A percentile compares a stretch with the other conserved stretches of the same genome.
Conservation (phyloP, 1,140 invertebrate genomes). For the Ephestia elutella region DNA sequence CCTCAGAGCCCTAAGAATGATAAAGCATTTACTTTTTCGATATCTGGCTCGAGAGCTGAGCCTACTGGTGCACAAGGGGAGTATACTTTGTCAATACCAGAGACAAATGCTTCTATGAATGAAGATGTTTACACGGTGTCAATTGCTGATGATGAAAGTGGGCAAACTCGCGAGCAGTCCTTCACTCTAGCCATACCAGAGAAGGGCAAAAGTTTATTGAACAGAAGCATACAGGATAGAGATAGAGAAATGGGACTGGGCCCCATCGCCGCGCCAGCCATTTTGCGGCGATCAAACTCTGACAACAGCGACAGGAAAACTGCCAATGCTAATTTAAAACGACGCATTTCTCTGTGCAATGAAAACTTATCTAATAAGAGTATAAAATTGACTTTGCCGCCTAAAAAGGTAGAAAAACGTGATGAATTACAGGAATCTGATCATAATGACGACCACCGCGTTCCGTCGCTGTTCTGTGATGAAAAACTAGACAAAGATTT, state of each 20-base stretch:
- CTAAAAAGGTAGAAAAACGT: constrained; percentile 27
- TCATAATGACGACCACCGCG: constrained; percentile 56
- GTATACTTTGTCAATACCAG: constrained; percentile 69
- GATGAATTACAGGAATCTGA: constrained; percentile 27
- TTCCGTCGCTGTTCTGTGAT: constrained; percentile 71
- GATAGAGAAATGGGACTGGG: constrained; percentile 42
- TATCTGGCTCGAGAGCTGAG: constrained; percentile 66
- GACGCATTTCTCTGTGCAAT: constrained; percentile 63
- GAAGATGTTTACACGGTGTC: constrained; percentile 72
- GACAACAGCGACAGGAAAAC: constrained; percentile 67
- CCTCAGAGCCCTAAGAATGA: constrained; percentile 53
- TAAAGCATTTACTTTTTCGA: constrained; percentile 58
- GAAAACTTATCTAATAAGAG: constrained; percentile 53
- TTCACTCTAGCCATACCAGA: constrained; percentile 70
- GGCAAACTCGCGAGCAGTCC: constrained; percentile 52
- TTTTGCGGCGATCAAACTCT: constrained; percentile 66
- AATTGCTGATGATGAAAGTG: constrained; percentile 64
- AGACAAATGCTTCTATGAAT: constrained; percentile 69
- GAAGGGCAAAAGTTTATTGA: constrained; percentile 66
- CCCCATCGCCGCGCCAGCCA: constrained; percentile 59
- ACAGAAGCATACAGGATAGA: constrained; percentile 56
- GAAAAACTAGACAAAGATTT: constrained; percentile 70
- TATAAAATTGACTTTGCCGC: constrained; percentile 28
- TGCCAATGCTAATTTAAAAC: constrained; percentile 51
- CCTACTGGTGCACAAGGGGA: constrained; percentile 68